Percentiles rank a stretch among this genome's conserved stretches.
Conservation (phyloP, 64 coral and sea anemone species). For the Stylophora pistillata region DNA sequence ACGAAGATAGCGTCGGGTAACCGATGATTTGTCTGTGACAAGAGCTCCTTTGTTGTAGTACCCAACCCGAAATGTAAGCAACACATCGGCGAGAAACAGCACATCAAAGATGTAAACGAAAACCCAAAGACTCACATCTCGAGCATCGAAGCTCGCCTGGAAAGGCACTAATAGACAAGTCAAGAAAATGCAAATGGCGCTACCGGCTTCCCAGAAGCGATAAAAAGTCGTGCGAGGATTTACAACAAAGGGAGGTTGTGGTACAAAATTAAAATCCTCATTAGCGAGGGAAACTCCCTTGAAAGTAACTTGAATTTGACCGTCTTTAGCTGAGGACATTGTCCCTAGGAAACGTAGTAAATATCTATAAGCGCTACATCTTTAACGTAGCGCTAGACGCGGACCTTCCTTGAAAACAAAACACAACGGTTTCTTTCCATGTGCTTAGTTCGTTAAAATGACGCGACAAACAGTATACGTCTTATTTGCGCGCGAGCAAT, state of each 20-base stretch:
- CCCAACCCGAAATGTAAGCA: constrained; percentile 67
- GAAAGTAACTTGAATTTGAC: constrained; percentile 75
- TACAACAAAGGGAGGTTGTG: constrained; percentile 7
- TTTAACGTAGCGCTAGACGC: background rate
- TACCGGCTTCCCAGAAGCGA: constrained; percentile 66
- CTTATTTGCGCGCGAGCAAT: background rate
- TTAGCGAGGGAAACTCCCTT: constrained; percentile 64
- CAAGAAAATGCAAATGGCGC: constrained; percentile 31
- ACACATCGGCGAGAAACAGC: constrained; percentile 66
- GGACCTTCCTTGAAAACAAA: background rate
- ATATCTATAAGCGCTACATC: background rate
- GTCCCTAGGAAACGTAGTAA: background rate
- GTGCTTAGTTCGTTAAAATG: background rate
- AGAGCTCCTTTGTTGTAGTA: constrained; percentile 73
- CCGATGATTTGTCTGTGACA: constrained; percentile 56
- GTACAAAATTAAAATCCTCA: constrained; percentile 5
- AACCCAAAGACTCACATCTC: constrained; percentile 26
- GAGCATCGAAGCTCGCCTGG: constrained; percentile 79
- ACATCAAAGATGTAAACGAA: constrained; percentile 63
- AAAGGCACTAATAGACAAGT: constrained; percentile 74
- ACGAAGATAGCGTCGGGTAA: constrained; percentile 60
- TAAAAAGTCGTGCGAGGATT: constrained; percentile 63
- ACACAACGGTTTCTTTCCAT: background rate
- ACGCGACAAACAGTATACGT: background rate
- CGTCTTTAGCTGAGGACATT: constrained; percentile 23